phyloP scores from a whole-genome alignment of 1,140 invertebrate species.

The Listronotus oregonensis region DNA sequence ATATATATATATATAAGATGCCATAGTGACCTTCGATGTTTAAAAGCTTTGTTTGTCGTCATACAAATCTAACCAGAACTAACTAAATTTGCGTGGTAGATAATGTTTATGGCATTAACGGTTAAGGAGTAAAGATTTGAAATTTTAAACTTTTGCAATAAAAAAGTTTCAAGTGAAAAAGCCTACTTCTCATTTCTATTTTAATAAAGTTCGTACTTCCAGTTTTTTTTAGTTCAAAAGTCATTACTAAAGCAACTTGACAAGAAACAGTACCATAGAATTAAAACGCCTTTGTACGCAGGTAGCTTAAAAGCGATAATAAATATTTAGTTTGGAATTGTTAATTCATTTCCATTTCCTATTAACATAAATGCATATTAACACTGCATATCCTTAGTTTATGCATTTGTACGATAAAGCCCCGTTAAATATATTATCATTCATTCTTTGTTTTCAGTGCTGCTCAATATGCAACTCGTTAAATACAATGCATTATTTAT shows the following conservation, averaged over 20 bases:
- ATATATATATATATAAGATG: too few relatives aligned
- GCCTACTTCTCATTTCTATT: too few relatives aligned
- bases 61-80: too few relatives aligned
- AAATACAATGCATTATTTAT: constrained; percentile 13
- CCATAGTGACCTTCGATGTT: too few relatives aligned
- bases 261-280: constrained; percentile 13
- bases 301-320: constrained; percentile 12
- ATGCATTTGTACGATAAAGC: constrained; percentile 15
- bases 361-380: constrained; percentile 19
- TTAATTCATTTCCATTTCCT: constrained; percentile 10
- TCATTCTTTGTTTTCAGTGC: constrained; percentile 1
- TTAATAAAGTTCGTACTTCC: too few relatives aligned
- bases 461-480: constrained; percentile 8
- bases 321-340: constrained; percentile 9
- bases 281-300: constrained; percentile 3
- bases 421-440: constrained; percentile 24
- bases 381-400: constrained; percentile 17
- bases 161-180: too few relatives aligned
- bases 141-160: too few relatives aligned
- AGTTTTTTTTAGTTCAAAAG: too few relatives aligned
- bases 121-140: too few relatives aligned
- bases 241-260: constrained; percentile 2
- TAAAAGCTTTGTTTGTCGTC: too few relatives aligned
- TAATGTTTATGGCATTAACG: too few relatives aligned
- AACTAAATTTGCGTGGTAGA: too few relatives aligned